Conservation (phyloP, 2,113 vertebrate species). For the Eleginops maclovinus region DNA sequence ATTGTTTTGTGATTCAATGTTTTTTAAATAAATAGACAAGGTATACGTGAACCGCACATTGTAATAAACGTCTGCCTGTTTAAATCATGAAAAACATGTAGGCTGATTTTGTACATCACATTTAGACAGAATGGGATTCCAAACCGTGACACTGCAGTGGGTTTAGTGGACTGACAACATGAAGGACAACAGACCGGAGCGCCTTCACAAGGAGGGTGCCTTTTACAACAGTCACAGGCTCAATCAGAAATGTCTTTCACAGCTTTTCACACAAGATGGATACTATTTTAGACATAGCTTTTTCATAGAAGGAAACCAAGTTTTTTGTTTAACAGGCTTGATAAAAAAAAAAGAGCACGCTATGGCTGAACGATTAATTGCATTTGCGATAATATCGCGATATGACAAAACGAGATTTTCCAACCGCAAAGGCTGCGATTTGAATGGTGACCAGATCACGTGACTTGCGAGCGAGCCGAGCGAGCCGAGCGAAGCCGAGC, state of each 20-base stretch:
- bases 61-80: neutral
- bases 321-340: too few relatives aligned
- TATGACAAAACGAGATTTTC: too few relatives aligned
- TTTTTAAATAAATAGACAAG: constrained; percentile 10
- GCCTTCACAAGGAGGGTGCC: neutral
- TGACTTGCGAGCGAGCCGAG: too few relatives aligned
- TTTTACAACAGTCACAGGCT: constrained; percentile 15
- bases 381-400: too few relatives aligned
- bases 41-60: neutral
- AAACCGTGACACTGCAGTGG: neutral
- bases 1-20: neutral
- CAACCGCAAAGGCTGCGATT: too few relatives aligned
- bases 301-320: neutral
- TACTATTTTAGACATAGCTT: constrained; percentile 6
- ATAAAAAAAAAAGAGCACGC: too few relatives aligned
- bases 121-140: neutral
- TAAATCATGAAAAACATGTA: neutral
- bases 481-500: too few relatives aligned
- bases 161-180: constrained; percentile 7
- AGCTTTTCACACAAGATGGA: constrained; percentile 14
- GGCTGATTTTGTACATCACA: constrained; percentile 5
- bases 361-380: too few relatives aligned
- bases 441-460: too few relatives aligned
- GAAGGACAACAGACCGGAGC: constrained; percentile 4
- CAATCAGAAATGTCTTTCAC: constrained; percentile 25